phyloP scores from a whole-genome alignment of 2,888 invertebrate species.

The Spilarctia lutea region DNA sequence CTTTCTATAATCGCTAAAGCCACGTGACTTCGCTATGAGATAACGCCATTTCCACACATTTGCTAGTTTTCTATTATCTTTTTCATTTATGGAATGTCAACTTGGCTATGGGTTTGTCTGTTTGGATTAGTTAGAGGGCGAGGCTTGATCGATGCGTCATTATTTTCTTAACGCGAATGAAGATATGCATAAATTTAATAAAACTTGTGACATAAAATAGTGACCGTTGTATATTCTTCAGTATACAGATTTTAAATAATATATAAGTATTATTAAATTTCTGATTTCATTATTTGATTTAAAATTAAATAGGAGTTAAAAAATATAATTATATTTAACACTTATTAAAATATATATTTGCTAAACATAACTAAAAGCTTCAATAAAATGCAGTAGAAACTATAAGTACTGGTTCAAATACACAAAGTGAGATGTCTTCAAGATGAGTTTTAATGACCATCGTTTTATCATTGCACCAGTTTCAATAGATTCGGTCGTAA shows the following conservation, averaged over 20 bases:
- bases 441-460: neutral
- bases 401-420: slow-evolving; percentile 46
- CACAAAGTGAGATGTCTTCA: neutral
- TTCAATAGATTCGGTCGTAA: neutral
- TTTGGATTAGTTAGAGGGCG: neutral
- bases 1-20: too few species aligned
- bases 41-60: too few species aligned
- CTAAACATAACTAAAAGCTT: slow-evolving; percentile 45
- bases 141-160: neutral
- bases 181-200: neutral
- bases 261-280: neutral
- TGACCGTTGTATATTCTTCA: neutral
- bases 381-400: slow-evolving; percentile 56
- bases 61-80: too few species aligned
- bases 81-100: too few species aligned
- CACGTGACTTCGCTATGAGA: too few species aligned
- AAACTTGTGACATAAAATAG: slow-evolving; percentile 4
- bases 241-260: slow-evolving; percentile 2
- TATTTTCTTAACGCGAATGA: neutral
- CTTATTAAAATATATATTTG: slow-evolving; percentile 23
- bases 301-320: neutral
- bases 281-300: neutral
- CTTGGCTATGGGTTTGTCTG: too few species aligned
- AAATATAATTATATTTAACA: neutral
- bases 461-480: too few species aligned